Evolutionary conservation across 1,140 invertebrate genomes (phyloP).

Genomic region (Piezodorus guildinii): DNA sequence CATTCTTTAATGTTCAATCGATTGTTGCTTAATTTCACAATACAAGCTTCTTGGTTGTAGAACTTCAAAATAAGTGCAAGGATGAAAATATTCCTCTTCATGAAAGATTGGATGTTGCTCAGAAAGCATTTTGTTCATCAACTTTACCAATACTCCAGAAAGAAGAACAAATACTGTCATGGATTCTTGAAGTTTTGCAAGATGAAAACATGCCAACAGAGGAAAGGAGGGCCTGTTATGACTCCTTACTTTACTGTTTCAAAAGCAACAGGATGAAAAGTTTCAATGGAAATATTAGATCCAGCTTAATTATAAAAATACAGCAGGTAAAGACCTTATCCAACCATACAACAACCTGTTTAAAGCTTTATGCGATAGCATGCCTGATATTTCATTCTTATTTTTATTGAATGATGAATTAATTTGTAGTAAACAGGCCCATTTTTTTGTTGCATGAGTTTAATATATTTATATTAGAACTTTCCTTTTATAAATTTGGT

Average conservation of each 20-base stretch:
- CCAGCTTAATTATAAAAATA: not conserved
- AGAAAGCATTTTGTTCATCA: constrained; percentile 16
- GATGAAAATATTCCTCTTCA: constrained; percentile 12
- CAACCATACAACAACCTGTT: no score
- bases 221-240: not conserved
- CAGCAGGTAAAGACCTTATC: no score
- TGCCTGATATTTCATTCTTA: no score
- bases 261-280: constrained; percentile 2
- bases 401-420: no score
- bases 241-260: not conserved
- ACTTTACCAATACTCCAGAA: constrained; percentile 19
- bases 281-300: constrained; percentile 14
- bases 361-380: no score
- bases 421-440: no score
- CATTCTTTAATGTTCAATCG: no score
- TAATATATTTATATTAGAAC: no score
- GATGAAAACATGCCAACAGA: not conserved
- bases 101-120: constrained; percentile 11
- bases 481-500: no score
- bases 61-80: constrained; percentile 8
- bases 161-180: constrained; percentile 21
- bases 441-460: no score
- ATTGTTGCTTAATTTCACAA: no score
- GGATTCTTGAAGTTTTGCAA: constrained; percentile 1
- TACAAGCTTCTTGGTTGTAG: constrained; percentile 7